A percentile compares a stretch with the other conserved stretches of the same genome.
Evolutionary conservation across 2,113 vertebrate species (phyloP).

Genomic region (Pluvianellus socialis): DNA sequence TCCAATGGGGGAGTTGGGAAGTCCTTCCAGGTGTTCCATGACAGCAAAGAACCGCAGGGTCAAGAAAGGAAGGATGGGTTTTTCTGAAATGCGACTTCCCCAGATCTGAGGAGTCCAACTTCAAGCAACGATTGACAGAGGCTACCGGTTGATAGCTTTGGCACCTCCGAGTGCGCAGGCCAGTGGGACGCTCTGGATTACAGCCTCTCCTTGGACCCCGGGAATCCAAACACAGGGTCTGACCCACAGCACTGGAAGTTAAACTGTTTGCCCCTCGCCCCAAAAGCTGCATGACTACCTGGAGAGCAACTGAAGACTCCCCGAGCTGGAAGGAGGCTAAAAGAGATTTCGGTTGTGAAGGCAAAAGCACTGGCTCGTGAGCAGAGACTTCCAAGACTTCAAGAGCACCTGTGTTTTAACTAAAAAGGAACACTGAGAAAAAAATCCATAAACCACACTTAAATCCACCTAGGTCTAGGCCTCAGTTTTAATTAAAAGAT

Average conservation of each 20-base stretch:
- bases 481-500: not conserved
- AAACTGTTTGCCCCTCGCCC: not conserved
- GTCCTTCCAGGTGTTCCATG: not conserved
- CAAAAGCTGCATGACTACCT: not conserved
- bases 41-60: not conserved
- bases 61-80: not conserved
- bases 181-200: not conserved
- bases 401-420: not conserved
- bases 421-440: not conserved
- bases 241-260: not conserved
- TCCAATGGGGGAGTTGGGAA: not conserved
- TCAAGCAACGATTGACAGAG: not conserved
- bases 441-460: not conserved
- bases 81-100: not conserved
- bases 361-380: not conserved
- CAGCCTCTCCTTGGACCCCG: not conserved
- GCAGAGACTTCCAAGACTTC: not conserved
- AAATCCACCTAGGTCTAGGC: not conserved
- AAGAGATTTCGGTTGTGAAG: not conserved
- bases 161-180: fast-evolving
- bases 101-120: not conserved
- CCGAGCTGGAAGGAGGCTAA: not conserved
- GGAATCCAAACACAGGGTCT: not conserved
- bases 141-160: fast-evolving
- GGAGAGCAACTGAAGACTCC: not conserved